Conservation (phyloP, 2,797 vertebrate species). For the Protosalanx chinensis region DNA sequence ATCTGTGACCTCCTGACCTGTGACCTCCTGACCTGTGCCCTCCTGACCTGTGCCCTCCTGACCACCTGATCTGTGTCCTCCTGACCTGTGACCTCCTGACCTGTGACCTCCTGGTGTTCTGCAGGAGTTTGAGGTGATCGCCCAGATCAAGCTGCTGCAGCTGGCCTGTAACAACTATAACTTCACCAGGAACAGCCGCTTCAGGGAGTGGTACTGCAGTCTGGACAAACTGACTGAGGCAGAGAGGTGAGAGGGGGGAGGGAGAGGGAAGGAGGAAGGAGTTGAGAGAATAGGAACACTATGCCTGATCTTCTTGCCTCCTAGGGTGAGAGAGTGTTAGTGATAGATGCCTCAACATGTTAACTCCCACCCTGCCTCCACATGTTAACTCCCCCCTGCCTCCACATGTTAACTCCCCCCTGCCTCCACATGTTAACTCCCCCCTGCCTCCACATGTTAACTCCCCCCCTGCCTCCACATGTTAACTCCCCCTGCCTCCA, state of each 20-base stretch:
- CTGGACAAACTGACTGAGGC: conserved; percentile 76
- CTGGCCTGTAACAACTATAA: conserved; percentile 86
- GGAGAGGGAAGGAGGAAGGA: background rate
- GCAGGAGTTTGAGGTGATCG: conserved; percentile 85
- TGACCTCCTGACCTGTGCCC: too few species aligned
- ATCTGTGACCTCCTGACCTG: too few species aligned
- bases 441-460: background rate
- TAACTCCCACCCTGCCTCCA: background rate
- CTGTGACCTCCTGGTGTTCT: background rate
- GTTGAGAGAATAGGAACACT: conserved; percentile 10
- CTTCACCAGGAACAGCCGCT: conserved; percentile 71
- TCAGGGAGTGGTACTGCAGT: conserved; percentile 77
- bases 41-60: too few species aligned
- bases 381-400: background rate
- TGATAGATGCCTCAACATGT: background rate
- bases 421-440: too few species aligned
- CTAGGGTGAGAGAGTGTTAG: background rate
- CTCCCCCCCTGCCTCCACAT: background rate
- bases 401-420: background rate
- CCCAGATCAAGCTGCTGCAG: conserved; percentile 86
- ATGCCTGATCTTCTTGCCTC: too few species aligned
- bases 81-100: background rate
- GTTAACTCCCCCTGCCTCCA: background rate
- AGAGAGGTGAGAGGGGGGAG: conserved; percentile 67
- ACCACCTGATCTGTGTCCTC: too few species aligned